Conservation (phyloP, 2,888 invertebrate genomes). For the Drosophila hamatofila region DNA sequence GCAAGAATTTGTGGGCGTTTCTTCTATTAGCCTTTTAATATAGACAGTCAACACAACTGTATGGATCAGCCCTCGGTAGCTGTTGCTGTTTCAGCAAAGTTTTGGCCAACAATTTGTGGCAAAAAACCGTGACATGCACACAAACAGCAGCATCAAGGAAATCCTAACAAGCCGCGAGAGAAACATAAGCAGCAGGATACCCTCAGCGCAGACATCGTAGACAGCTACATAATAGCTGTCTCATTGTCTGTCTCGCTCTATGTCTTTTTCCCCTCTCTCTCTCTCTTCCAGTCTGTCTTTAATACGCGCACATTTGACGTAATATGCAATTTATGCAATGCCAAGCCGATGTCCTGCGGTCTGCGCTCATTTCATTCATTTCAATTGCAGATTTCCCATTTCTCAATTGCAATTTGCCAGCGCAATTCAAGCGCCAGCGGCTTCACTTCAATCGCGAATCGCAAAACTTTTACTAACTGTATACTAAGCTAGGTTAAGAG, state of each 20-base stretch:
- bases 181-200: constrained; percentile 11
- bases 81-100: constrained; percentile 7
- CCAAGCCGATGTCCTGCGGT: constrained; percentile 17
- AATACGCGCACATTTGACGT: constrained; percentile 19
- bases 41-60: neutral
- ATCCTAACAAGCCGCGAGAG: constrained; percentile 4
- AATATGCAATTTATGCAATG: constrained; percentile 67
- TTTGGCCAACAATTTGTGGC: constrained; percentile 49
- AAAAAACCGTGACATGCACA: constrained; percentile 23
- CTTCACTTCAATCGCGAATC: constrained; percentile 21
- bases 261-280: neutral
- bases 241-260: neutral
- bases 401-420: constrained; percentile 54
- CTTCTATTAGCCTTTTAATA: neutral
- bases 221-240: constrained; percentile 26
- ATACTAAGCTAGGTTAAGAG: constrained; percentile 21
- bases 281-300: neutral
- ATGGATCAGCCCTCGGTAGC: constrained; percentile 25
- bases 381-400: constrained; percentile 52
- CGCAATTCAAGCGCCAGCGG: constrained; percentile 15
- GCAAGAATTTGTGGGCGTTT: neutral
- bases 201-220: constrained; percentile 1
- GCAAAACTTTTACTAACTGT: constrained; percentile 23
- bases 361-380: constrained; percentile 58
- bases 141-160: constrained; percentile 8